phyloP scores from a whole-genome alignment of 2,113 vertebrate species.

The Pelusios castaneus region DNA sequence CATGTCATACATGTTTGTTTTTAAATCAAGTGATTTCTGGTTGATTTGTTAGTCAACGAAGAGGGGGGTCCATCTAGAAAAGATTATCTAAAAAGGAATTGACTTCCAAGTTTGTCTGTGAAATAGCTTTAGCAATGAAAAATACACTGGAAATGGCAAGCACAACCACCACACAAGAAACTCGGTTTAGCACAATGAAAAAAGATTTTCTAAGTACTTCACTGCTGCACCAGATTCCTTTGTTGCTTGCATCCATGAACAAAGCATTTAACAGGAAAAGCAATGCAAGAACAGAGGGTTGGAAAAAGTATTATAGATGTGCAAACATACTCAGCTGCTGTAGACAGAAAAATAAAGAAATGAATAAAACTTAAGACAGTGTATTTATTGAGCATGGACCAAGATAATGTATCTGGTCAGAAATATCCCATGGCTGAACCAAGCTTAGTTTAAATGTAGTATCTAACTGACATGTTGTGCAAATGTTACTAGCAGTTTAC shows the following conservation, averaged over 20 bases:
- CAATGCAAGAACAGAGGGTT: slow-evolving; percentile 38
- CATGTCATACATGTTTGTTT: background rate
- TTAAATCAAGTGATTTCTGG: background rate
- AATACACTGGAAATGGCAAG: slow-evolving; percentile 50
- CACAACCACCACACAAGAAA: slow-evolving; percentile 54
- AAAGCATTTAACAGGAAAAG: slow-evolving; percentile 63
- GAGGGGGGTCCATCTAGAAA: slow-evolving; percentile 46
- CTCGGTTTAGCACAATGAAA: slow-evolving; percentile 48
- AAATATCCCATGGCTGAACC: background rate
- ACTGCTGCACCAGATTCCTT: slow-evolving; percentile 63
- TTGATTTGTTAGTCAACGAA: slow-evolving; percentile 7
- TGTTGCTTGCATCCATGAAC: background rate
- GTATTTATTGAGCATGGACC: fast-evolving
- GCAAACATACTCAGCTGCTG: slow-evolving; percentile 41
- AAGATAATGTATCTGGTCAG: background rate
- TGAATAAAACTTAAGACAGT: background rate
- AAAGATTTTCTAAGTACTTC: slow-evolving; percentile 56
- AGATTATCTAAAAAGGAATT: slow-evolving; percentile 51
- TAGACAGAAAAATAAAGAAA: background rate
- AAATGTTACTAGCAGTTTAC: background rate
- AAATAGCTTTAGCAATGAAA: slow-evolving; percentile 50
- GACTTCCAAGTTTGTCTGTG: slow-evolving; percentile 44
- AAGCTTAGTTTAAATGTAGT: background rate
- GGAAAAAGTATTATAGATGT: background rate
- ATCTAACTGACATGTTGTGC: background rate